A percentile compares a stretch with the other conserved stretches of the same genome.
Evolutionary conservation across 2,888 invertebrate species (phyloP).

Genomic region (Caenorhabditis sp.): DNA sequence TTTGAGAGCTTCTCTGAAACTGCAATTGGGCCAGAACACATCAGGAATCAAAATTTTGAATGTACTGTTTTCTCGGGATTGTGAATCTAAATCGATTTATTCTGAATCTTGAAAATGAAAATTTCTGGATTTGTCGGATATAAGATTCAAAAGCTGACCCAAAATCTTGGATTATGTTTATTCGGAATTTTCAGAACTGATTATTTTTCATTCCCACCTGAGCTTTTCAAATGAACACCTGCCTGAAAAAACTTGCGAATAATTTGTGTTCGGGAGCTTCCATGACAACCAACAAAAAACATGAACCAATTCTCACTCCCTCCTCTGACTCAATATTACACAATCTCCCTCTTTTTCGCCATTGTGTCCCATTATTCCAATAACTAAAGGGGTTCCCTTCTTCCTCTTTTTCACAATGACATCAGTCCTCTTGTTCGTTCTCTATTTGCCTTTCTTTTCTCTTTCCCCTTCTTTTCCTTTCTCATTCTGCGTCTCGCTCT

Average conservation of each 20-base stretch:
- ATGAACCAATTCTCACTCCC: neutral
- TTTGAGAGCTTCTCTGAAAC: too few relatives aligned
- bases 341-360: conserved; percentile 3
- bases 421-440: neutral
- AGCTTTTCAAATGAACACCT: neutral
- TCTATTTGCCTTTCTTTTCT: conserved; percentile 6
- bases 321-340: conserved; percentile 17
- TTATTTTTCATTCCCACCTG: too few relatives aligned
- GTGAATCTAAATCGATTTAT: too few relatives aligned
- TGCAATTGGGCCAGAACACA: too few relatives aligned
- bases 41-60: too few relatives aligned
- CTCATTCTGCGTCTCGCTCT: conserved; percentile 23
- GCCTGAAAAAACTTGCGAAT: neutral
- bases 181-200: too few relatives aligned
- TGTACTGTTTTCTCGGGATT: too few relatives aligned
- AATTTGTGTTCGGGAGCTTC: neutral
- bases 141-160: too few relatives aligned
- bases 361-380: conserved; percentile 6
- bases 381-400: neutral
- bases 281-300: neutral
- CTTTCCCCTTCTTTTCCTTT: conserved; percentile 8
- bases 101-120: too few relatives aligned
- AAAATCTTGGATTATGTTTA: too few relatives aligned
- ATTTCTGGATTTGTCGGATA: too few relatives aligned
- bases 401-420: conserved; percentile 14